These are phyloP conservation scores for Anguilla anguilla DNA, from an alignment of 2,797 vertebrate species.

Conservation along the genomic window DNA sequence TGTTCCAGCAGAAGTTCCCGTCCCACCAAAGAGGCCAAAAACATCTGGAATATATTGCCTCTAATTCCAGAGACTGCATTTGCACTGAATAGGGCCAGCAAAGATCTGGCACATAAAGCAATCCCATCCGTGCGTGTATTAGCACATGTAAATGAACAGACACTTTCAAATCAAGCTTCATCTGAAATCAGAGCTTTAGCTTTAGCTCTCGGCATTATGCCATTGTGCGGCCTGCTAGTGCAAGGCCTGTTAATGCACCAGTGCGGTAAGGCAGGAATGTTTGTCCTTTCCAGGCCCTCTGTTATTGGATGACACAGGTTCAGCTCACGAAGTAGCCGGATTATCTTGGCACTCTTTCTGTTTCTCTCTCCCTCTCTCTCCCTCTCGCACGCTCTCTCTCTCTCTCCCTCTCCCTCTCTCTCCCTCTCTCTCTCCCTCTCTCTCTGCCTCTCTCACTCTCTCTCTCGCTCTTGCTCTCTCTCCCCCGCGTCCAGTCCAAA, in stretches of 20 bases:
- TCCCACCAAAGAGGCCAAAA: background rate
- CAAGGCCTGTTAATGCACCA: constrained; percentile 46
- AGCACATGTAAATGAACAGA: background rate
- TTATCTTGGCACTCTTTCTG: constrained; percentile 35
- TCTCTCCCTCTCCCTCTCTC: background rate
- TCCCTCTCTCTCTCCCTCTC: background rate
- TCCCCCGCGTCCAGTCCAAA: constrained; percentile 39
- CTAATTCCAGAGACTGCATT: background rate
- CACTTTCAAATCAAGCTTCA: background rate
- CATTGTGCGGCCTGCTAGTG: constrained; percentile 16
- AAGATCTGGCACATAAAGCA: background rate
- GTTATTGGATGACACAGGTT: constrained; percentile 44
- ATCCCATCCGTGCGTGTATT: background rate
- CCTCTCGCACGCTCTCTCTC: background rate
- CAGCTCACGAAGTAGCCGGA: constrained; percentile 17
- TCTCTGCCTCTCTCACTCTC: background rate
- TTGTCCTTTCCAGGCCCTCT: constrained; percentile 41
- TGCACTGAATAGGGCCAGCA: background rate
- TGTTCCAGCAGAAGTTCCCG: background rate
- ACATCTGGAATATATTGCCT: constrained; percentile 2
- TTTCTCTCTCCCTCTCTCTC: background rate
- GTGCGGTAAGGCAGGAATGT: constrained; percentile 31
- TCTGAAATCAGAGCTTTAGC: background rate
- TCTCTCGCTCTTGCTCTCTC: background rate
- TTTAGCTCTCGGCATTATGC: background rate